Evolutionary conservation across 2,888 invertebrate species (phyloP), one percentile per base, ranked within the genome.

Genomic region (Syrphus vitripennis): DNA sequence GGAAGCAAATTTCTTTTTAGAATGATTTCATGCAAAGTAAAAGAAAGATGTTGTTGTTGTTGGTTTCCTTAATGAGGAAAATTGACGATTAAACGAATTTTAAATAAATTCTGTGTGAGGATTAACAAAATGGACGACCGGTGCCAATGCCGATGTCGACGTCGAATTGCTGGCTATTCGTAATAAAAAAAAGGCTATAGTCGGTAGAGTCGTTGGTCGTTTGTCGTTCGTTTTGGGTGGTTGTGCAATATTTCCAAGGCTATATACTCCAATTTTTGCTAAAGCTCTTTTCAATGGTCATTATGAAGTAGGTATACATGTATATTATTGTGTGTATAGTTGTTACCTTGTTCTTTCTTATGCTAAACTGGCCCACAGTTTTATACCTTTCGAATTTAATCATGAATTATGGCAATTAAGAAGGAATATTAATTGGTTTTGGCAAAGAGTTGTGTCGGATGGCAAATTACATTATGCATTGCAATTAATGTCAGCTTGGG

Each of bases 391-490:
- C 29, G 21, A 29, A n/a, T n/a, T 48, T 48, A 67, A 67, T 67
- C 50, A 50, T 67, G 50, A 67, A 24, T 50, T 67, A 67, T 67
- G 67, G 67, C 67, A 67, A 67, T 67, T 50, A 34, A 24, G 50
- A 31, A 21, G 34, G 67, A 24, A 67, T 50, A 67, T 67, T 34
- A 67, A 67, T 67, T 67, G 50, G 67, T 50, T 67, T 67, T 37
- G 67, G 67, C 67, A 50, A 34, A 34, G 34, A 67, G 48, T n/a
- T n/a, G n/a, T n/a, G n/a, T 67, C 67, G 67, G n/a, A 34, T 24
- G 48, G 67, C n/a, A 67, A 67, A 67, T 50, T 14, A 50, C 31
- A 37, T 50, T 31, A 50, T 34, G 21, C 42, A 65, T 45, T 65
- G 65, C 65, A 65, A 65, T 65, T 65, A 29, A 31, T 16, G 7